A percentile compares a stretch with the other conserved stretches of the same genome.
These are phyloP conservation scores for Ethmia dodecea DNA, from an alignment of 2,888 invertebrate species.

Conservation along the genomic window DNA sequence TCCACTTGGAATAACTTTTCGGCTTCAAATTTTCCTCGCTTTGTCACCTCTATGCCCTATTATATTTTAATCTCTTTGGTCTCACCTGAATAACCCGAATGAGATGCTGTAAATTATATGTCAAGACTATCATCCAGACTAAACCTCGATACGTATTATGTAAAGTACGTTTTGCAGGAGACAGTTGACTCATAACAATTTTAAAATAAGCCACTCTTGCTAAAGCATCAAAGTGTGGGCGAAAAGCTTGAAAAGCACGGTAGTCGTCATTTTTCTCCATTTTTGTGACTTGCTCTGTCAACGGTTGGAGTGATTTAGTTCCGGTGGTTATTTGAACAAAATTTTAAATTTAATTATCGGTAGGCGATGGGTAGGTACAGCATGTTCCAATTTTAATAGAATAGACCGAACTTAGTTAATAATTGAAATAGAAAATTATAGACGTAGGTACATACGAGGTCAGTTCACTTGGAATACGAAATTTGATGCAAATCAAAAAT, in stretches of 20 bases:
- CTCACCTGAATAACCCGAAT: constrained; percentile 47
- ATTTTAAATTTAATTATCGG: too few species aligned
- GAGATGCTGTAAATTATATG: constrained; percentile 54
- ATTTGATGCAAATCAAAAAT: too few species aligned
- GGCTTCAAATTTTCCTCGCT: too few species aligned
- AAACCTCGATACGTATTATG: constrained; percentile 36
- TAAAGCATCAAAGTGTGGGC: constrained; percentile 49
- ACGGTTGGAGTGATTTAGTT: background rate
- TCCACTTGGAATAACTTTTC: too few species aligned
- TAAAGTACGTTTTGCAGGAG: constrained; percentile 24
- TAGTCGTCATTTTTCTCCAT: constrained; percentile 5
- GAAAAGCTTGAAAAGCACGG: constrained; percentile 34
- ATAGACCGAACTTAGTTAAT: too few species aligned
- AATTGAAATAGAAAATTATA: too few species aligned
- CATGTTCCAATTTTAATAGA: too few species aligned
- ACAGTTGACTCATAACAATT: constrained; percentile 32
- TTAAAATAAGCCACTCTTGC: constrained; percentile 51
- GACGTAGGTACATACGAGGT: too few species aligned
- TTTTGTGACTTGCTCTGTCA: background rate
- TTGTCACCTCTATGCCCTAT: too few species aligned
- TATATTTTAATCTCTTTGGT: constrained; percentile 3
- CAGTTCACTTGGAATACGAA: too few species aligned
- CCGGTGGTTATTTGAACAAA: too few species aligned
- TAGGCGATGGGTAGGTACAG: too few species aligned
- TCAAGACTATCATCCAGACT: constrained; percentile 34